A percentile compares a stretch with the other conserved stretches of the same genome.
Conservation (phyloP, 2,113 vertebrate genomes). For the Lamprotornis superbus region DNA sequence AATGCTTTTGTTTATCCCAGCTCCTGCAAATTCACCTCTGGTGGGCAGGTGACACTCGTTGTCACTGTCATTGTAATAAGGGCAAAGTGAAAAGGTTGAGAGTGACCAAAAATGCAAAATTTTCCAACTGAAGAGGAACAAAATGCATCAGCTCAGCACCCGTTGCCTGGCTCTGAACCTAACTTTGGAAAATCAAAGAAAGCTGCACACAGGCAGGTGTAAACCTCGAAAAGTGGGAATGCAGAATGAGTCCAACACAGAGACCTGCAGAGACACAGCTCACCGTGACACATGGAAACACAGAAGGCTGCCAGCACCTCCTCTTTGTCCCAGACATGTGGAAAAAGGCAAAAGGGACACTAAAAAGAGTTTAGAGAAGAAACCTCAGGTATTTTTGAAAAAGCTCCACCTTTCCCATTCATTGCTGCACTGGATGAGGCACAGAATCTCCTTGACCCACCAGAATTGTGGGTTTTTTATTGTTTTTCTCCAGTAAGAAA, state of each 20-base stretch:
- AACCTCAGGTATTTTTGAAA: background rate
- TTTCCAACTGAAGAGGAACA: background rate
- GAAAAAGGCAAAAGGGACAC: background rate
- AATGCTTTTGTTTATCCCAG: background rate
- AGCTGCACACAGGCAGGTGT: background rate
- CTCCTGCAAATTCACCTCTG: background rate
- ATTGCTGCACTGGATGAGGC: rapidly evolving
- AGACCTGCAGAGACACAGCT: background rate
- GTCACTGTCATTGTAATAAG: background rate
- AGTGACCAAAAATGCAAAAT: background rate
- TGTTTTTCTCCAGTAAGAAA: background rate
- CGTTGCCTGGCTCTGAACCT: background rate
- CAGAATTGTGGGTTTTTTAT: background rate
- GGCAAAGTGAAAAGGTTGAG: background rate
- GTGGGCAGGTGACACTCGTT: background rate
- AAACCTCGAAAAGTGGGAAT: background rate
- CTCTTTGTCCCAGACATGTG: background rate
- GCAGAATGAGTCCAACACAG: background rate
- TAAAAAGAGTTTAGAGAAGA: background rate
- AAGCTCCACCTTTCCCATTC: background rate
- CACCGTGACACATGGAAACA: rapidly evolving
- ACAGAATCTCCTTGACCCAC: background rate
- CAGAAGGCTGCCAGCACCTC: background rate
- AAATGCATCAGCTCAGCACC: background rate
- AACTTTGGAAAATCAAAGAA: background rate